phyloP scores from a whole-genome alignment of 2,113 vertebrate genomes.

The Bambusicola thoracicus region DNA sequence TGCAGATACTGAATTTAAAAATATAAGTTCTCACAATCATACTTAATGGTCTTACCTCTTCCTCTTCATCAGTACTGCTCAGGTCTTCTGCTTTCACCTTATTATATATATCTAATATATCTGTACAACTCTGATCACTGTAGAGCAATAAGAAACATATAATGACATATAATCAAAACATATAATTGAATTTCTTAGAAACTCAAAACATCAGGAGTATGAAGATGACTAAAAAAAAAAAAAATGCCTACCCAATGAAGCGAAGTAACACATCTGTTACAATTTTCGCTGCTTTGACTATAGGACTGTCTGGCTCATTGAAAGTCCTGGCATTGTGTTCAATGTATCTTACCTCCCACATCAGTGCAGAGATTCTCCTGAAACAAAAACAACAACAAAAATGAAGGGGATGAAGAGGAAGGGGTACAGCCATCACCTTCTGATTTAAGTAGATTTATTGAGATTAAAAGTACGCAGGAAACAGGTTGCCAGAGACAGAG shows the following conservation, averaged over 20 bases:
- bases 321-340: constrained; percentile 98
- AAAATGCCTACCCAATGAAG: constrained; percentile 89
- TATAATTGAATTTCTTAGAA: background rate
- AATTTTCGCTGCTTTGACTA: constrained; percentile 95
- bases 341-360: constrained; percentile 99
- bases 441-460: background rate
- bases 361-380: constrained; percentile 96
- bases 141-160: constrained; percentile 45
- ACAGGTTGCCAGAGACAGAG: background rate
- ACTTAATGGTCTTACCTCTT: constrained; percentile 74
- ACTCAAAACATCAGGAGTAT: background rate
- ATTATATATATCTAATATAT: constrained; percentile 91
- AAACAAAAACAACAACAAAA: background rate
- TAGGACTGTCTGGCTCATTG: constrained; percentile 96
- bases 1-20: background rate
- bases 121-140: constrained; percentile 94
- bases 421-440: background rate
- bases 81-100: constrained; percentile 89
- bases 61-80: constrained; percentile 87
- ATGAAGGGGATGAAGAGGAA: background rate
- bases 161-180: too few relatives aligned
- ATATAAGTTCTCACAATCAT: background rate
- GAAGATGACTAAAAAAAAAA: background rate
- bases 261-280: constrained; percentile 94
- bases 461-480: background rate